Base-by-base conservation (phyloP, 1,140 invertebrate species). In the Orussus abietinus region DNA sequence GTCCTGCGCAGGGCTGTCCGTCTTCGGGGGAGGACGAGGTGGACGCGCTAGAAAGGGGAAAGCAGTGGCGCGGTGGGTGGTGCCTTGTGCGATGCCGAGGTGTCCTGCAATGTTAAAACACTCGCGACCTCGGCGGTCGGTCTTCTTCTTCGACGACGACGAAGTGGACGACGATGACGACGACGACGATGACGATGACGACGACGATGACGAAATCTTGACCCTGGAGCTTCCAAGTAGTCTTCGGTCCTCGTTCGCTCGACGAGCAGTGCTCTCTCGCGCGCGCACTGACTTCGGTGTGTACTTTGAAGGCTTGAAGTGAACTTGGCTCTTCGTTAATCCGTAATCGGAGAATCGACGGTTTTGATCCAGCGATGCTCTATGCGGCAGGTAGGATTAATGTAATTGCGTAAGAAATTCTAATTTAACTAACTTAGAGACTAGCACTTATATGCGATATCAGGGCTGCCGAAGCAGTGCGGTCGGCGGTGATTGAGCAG, bases 341-440 rank as follows among this genome's bases (percentile, higher is more conserved):
- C 33, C 22, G n/a, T 25, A 7, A 25, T 25, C n/a, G n/a, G 22
- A 25, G 22, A 25, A 25, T 25, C 22, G 22, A 25, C n/a, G 22
- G n/a, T n/a, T n/a, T n/a, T n/a, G 42, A 52, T 69, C 66, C 68
- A 66, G 53, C 65, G 68, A 67, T 52, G 68, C 54, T 69, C 68
- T 69, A 69, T 55, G 63, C 61, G 58, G 63, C 54, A 64, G 62
- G 56, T 62, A 64, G 56, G 62, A 71, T 67, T 62, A 59, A 65
- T 51, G 54, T 58, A 63, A 61, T 61, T 59, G 52, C 47, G 63
- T 63, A 64, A 57, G 50, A 62, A 62, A 67, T 53, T 64, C 53
- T 66, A 69, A 59, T 51, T 59, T 61, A 68, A 66, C 64, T 69
- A 69, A 69, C 63, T 67, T 66, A 70, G 60, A 66, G 57, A 66